Conservation (phyloP, 2,113 vertebrate species). For the Malurus alboscapulatus region DNA sequence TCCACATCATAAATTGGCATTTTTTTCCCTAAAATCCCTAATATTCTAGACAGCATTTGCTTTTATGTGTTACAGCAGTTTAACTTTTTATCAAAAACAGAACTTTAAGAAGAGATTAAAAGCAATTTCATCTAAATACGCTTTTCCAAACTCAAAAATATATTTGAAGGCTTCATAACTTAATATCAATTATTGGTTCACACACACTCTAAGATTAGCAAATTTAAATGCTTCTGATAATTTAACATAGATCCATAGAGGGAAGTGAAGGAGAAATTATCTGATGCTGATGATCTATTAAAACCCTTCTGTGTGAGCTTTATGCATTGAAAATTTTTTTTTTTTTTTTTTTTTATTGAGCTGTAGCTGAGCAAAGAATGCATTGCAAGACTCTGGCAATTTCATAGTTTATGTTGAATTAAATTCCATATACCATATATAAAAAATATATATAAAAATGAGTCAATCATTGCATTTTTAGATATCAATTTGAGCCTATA, state of each 20-base stretch:
- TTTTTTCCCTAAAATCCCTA: background rate
- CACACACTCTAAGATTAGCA: background rate
- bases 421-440: background rate
- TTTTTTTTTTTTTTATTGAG: background rate
- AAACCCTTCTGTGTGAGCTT: background rate
- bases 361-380: background rate
- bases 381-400: background rate
- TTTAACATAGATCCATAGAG: background rate
- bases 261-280: background rate
- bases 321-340: background rate
- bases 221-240: background rate
- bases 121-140: background rate
- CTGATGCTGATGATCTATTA: background rate
- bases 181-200: background rate
- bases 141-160: background rate
- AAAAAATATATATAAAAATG: background rate
- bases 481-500: background rate
- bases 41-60: background rate
- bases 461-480: background rate
- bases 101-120: background rate
- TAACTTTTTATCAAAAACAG: background rate
- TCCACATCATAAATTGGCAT: background rate
- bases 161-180: background rate
- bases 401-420: background rate
- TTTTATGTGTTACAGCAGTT: background rate